Base-by-base conservation (phyloP, 2,888 invertebrate genomes). In the Leptura quadrifasciata region DNA sequence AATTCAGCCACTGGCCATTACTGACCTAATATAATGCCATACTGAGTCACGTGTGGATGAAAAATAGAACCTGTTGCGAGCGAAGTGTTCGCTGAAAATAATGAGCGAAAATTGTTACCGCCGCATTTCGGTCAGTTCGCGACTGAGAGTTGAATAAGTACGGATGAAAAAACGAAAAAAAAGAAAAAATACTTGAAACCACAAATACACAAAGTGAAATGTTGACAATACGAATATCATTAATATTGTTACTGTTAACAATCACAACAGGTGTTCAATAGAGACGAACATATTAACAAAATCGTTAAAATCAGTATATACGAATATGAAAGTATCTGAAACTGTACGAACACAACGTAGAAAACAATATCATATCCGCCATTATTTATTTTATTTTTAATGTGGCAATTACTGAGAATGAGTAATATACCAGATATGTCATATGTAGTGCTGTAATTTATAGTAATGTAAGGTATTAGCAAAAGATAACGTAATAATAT, bases 31-130 rank as follows among this genome's bases (percentile, higher is more conserved):
- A 69, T 60, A 69, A 69, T 69, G 58, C 18, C 69, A 69, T 21
- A 58, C 24, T 18, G 39, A 58, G 69, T 69, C 69, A 58, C 69
- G 69, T 69, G 69, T 69, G 47, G 58, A 69, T 69, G 69, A 69
- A 69, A 69, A 69, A 60, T 69, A 58, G 69, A 69, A 69, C 69
- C 69, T 69, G 69, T 69, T 69, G 69, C 58, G n/a, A 69, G 69
- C 15, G 15, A 15, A 24, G 12, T 21, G 58, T 1, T 9, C 58
- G 21, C 20, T 31, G 68, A 55, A 69, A 69, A 57, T 55, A 47
- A 69, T 47, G 24, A 39, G 35, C 20, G 58, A 21, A 60, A 69
- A 58, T 58, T 39, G 18, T 6, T 61, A 31, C 31, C 31, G 17
- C 24, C 60, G 3, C 8, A 5, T 12, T 58, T 6, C 58, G 24